Evolutionary conservation across 2,797 vertebrate genomes (phyloP).

Genomic region (Lacerta agilis): DNA sequence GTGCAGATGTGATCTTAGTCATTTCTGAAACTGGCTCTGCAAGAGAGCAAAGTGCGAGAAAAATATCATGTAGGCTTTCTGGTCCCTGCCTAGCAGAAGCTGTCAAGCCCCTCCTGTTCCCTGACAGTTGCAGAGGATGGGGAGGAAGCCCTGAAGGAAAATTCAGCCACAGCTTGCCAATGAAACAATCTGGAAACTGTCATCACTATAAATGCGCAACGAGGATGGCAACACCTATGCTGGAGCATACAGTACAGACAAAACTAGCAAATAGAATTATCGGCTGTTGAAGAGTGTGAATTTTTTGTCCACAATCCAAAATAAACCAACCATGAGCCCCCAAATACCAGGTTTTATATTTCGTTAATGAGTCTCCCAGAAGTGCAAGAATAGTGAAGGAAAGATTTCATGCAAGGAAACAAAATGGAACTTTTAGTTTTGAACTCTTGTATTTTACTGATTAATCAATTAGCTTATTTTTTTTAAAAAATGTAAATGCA

Average conservation of each 20-base stretch:
- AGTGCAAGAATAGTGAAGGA: slow-evolving; percentile 37
- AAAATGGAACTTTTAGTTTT: slow-evolving; percentile 23
- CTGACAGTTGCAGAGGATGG: too few relatives aligned
- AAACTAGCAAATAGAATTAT: slow-evolving; percentile 67
- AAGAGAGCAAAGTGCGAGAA: background rate
- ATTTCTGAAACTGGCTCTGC: background rate
- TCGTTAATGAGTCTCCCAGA: slow-evolving; percentile 52
- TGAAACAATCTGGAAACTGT: slow-evolving; percentile 59
- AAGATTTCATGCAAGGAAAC: slow-evolving; percentile 46
- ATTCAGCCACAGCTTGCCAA: slow-evolving; percentile 50
- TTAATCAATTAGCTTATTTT: background rate
- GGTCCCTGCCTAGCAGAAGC: too few relatives aligned
- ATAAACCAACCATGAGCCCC: slow-evolving; percentile 54
- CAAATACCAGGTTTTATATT: slow-evolving; percentile 56
- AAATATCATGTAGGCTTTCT: too few relatives aligned
- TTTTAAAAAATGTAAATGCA: too few relatives aligned
- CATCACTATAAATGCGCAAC: slow-evolving; percentile 56
- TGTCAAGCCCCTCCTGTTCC: background rate
- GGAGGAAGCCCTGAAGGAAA: background rate
- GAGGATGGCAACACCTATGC: slow-evolving; percentile 35
- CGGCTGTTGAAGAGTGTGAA: slow-evolving; percentile 63
- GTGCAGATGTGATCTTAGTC: too few relatives aligned
- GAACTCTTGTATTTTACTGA: background rate
- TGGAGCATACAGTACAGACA: slow-evolving; percentile 50
- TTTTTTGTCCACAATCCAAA: slow-evolving; percentile 64